phyloP scores from a whole-genome alignment of 2,888 invertebrate genomes.

The Eupeodes luniger region DNA sequence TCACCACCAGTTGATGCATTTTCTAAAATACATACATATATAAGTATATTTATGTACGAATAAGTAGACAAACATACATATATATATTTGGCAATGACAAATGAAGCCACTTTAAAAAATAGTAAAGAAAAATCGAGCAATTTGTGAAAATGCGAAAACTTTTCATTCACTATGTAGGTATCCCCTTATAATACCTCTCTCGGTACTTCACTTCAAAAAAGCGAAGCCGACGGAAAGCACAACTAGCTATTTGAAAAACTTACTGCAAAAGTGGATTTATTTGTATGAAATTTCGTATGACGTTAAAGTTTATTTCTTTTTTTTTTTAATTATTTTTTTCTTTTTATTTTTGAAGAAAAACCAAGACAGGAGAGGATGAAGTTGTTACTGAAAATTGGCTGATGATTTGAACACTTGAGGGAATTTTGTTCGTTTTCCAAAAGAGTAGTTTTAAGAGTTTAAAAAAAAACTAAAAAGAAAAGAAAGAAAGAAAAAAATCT shows the following conservation, averaged over 20 bases:
- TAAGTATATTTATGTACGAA: not conserved
- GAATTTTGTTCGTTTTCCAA: constrained; percentile 25
- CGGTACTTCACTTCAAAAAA: not conserved
- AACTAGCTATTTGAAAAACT: constrained; percentile 2
- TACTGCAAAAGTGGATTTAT: constrained; percentile 51
- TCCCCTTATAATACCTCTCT: too few relatives aligned
- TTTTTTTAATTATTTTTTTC: not conserved
- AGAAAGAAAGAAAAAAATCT: not conserved
- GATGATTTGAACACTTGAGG: constrained; percentile 44
- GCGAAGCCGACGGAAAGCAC: not conserved
- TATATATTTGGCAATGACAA: constrained; percentile 54
- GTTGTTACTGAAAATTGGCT: constrained; percentile 42
- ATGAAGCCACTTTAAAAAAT: constrained; percentile 48
- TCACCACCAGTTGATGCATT: constrained; percentile 42
- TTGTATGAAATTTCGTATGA: constrained; percentile 40
- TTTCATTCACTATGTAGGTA: constrained; percentile 19
- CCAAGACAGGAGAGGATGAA: constrained; percentile 19
- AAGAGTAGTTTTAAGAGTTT: constrained; percentile 21
- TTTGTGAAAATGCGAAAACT: constrained; percentile 44
- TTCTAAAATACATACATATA: not conserved
- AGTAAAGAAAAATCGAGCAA: constrained; percentile 33
- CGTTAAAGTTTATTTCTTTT: constrained; percentile 17
- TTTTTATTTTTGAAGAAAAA: constrained; percentile 1
- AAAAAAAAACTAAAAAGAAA: not conserved
- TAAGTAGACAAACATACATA: not conserved